Conservation (phyloP, 64 coral and sea anemone species). For the Hydrozoanthus tunicans region DNA sequence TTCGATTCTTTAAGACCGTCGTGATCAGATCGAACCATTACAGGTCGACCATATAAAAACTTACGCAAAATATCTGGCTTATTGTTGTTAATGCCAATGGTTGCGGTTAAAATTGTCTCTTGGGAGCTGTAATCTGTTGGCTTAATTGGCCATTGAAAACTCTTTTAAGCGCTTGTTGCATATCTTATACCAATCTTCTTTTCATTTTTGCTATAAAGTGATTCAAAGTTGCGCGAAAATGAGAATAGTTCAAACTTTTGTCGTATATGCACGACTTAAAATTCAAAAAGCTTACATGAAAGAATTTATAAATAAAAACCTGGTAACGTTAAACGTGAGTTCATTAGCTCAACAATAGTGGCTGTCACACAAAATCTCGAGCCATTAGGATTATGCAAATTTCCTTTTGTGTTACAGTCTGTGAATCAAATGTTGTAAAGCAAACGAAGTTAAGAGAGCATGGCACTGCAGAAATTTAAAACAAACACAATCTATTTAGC, state of each 20-base stretch:
- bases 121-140: conserved; percentile 56
- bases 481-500: conserved; percentile 46
- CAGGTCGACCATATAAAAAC: not conserved
- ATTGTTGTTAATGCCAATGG: conserved; percentile 5
- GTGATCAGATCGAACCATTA: conserved; percentile 5
- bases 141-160: conserved; percentile 53
- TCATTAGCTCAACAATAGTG: conserved; percentile 6
- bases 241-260: conserved; percentile 23
- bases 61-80: not conserved
- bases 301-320: conserved; percentile 41
- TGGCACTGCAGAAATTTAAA: conserved; percentile 20
- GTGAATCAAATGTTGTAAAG: conserved; percentile 57
- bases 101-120: conserved; percentile 43
- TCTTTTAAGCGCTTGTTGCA: conserved; percentile 22
- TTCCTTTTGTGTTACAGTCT: conserved; percentile 50
- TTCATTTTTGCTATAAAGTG: not conserved
- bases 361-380: conserved; percentile 45
- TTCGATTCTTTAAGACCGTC: not conserved
- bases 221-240: not conserved
- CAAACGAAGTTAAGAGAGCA: conserved; percentile 64
- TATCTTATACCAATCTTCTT: not conserved
- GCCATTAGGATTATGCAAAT: conserved; percentile 76
- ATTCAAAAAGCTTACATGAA: not conserved
- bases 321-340: conserved; percentile 4
- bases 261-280: not conserved